Base-by-base conservation (phyloP, 2,113 vertebrate species). In the Acanthochromis polyacanthus region DNA sequence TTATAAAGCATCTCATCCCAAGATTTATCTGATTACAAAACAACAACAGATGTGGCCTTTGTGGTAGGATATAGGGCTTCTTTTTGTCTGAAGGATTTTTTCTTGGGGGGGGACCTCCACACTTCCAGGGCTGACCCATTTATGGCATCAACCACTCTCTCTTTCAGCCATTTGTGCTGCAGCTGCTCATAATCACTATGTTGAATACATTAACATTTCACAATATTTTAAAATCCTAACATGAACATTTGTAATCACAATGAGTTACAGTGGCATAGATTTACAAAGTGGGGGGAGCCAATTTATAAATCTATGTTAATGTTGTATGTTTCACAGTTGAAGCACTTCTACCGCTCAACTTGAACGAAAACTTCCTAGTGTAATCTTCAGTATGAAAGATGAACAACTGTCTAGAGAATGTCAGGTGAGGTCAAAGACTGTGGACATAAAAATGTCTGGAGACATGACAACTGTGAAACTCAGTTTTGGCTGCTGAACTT, bases 381-480 rank as follows among this genome's bases (percentile, higher is more conserved):
- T 28, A 57, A n/a, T 43, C 20, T 38, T 43, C 36, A 45, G 66
- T n/a, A 6, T 9, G 19, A 51, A 25, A 55, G 14, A 69, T 20
- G 4, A 46, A 46, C 22, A 23, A 6, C 14, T 20, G 8, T 10
- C 32, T 8, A 1, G 32, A 36, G 9, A 9, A 8, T 8, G 10
- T 10, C 30, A 32, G 30, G 7, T 32, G 30, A 32, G 7, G 30
- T 3, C 30, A 32, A 32, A 32, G 30, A 32, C 30, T 9, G 19
- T 50, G 48, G 19, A 16, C 5, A 10, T 15, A 10, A 20, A 51
- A 20, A 20, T 50, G 19, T 65, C 62, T 28, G 32, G 62, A 51
- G 19, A 20, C n/a, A n/a, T n/a, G n/a, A n/a, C n/a, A 50, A 50
- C n/a, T 65, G 64, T 53, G 52, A 36, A 67, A 25, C 25, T 25